Evolutionary conservation across 2,797 vertebrate genomes (phyloP).

Genomic region (Manis pentadactyla): DNA sequence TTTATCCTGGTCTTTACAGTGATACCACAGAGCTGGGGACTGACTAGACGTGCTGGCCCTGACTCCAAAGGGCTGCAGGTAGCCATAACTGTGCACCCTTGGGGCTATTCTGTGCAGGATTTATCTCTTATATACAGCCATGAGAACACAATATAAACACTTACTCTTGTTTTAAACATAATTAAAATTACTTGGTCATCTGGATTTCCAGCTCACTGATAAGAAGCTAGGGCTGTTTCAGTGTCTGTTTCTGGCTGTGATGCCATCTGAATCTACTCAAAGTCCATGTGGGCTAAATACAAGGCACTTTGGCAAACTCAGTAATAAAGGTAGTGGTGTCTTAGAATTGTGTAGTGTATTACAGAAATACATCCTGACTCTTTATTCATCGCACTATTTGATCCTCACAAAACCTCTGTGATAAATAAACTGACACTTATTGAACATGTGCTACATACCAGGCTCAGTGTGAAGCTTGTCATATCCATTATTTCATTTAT

Average conservation of each 20-base stretch:
- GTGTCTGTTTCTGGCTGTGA: not conserved
- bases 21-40: not conserved
- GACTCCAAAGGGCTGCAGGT: not conserved
- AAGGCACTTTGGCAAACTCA: not conserved
- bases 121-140: constrained; percentile 60
- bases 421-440: not conserved
- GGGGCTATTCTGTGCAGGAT: not conserved
- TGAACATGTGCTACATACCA: not conserved
- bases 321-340: not conserved
- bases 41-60: not conserved
- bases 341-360: not conserved
- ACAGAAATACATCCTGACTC: not conserved
- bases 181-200: constrained; percentile 46
- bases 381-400: not conserved
- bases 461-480: not conserved
- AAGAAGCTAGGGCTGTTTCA: not conserved
- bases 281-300: not conserved
- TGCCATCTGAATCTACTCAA: not conserved
- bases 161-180: constrained; percentile 42
- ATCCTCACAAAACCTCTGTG: not conserved
- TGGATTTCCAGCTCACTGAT: constrained; percentile 56
- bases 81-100: not conserved
- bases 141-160: constrained; percentile 42
- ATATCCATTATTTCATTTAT: not conserved
- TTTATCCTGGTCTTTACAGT: not conserved